These are phyloP conservation scores for Uropetala carovei DNA, from an alignment of 2,888 invertebrate genomes.

Conservation along the genomic window DNA sequence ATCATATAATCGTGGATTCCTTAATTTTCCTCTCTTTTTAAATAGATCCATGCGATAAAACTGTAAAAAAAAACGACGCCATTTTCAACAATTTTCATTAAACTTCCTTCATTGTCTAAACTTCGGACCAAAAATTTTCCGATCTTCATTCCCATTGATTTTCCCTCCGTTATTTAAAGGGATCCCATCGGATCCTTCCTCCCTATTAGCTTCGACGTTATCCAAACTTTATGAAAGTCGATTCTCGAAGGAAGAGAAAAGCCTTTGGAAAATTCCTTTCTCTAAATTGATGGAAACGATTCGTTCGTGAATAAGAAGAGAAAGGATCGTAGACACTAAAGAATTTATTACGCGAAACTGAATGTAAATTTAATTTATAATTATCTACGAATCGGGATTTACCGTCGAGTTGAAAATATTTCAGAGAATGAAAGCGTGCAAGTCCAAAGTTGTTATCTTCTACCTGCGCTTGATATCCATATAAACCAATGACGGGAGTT, in stretches of 20 bases:
- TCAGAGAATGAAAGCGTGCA: too few relatives aligned
- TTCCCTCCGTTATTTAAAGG: not conserved
- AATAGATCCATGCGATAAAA: not conserved
- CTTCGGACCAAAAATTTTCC: not conserved
- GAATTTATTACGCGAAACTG: too few relatives aligned
- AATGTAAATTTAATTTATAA: too few relatives aligned
- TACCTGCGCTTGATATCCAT: too few relatives aligned
- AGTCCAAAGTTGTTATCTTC: too few relatives aligned
- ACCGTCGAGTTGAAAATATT: too few relatives aligned
- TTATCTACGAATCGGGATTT: too few relatives aligned
- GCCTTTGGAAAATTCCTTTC: not conserved
- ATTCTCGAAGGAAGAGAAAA: not conserved
- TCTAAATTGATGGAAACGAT: not conserved
- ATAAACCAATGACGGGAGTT: too few relatives aligned
- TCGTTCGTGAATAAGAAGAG: not conserved
- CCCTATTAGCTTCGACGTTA: slow-evolving; percentile 1
- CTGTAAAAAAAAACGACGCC: not conserved
- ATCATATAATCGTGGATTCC: too few relatives aligned
- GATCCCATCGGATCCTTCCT: not conserved
- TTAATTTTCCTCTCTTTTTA: too few relatives aligned
- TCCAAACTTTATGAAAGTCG: slow-evolving; percentile 21
- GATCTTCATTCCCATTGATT: not conserved
- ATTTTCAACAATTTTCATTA: not conserved
- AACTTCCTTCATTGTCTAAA: not conserved
- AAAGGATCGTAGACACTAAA: not conserved